Percentiles rank a stretch among this genome's conserved stretches.
Evolutionary conservation across 92 coral and sea anemone species (phyloP).

Genomic region (Scolanthus callimorphus): DNA sequence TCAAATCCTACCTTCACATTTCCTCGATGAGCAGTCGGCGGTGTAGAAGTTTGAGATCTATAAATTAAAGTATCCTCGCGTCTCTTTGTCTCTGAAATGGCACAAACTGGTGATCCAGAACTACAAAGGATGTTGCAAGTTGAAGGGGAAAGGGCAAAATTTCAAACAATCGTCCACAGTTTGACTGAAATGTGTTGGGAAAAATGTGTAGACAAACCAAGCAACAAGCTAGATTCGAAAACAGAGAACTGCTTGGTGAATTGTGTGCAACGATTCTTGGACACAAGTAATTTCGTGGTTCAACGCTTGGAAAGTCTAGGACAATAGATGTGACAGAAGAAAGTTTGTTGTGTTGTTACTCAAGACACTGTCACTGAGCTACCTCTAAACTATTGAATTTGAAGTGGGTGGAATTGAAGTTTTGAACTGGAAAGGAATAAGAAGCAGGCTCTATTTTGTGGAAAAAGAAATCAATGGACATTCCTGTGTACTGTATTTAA

Average conservation of each 20-base stretch:
- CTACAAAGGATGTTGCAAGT: slow-evolving; percentile 67
- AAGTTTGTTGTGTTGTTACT: too few species aligned
- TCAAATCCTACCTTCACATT: neutral
- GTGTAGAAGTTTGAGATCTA: too few species aligned
- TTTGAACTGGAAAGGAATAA: too few species aligned
- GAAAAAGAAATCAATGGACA: too few species aligned
- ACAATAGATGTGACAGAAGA: neutral
- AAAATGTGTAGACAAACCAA: slow-evolving; percentile 84
- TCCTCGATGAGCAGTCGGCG: neutral
- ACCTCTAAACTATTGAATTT: too few species aligned
- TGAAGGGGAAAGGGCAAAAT: slow-evolving; percentile 81
- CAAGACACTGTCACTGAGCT: too few species aligned
- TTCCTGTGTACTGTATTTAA: too few species aligned
- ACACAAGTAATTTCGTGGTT: slow-evolving; percentile 80
- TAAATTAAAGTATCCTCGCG: too few species aligned
- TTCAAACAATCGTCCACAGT: slow-evolving; percentile 75
- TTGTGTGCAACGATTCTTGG: slow-evolving; percentile 90
- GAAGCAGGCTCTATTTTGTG: too few species aligned
- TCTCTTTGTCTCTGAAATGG: too few species aligned
- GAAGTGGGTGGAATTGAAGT: too few species aligned
- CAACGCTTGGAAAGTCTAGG: slow-evolving; percentile 48
- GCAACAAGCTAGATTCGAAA: slow-evolving; percentile 70
- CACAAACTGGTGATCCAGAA: slow-evolving; percentile 71
- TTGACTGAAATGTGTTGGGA: slow-evolving; percentile 94
- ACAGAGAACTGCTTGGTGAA: slow-evolving; percentile 81